These are phyloP conservation scores for Hirtodrosophila trivittata DNA, from an alignment of 2,888 invertebrate genomes.

Conservation along the genomic window DNA sequence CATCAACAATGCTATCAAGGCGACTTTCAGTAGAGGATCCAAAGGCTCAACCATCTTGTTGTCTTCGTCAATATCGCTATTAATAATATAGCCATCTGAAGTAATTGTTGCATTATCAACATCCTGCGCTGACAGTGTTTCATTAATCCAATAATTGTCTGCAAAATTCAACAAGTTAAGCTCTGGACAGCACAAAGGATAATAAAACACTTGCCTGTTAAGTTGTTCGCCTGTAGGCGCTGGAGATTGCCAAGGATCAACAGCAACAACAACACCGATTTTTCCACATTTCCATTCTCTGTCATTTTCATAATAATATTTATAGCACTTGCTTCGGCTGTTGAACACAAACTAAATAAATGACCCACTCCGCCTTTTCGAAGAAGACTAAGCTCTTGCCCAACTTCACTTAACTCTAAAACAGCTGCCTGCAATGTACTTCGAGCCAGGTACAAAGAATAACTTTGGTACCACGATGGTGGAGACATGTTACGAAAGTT, in stretches of 20 bases:
- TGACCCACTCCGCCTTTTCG: background rate
- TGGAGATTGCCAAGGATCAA: slow-evolving; percentile 5
- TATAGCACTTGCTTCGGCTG: slow-evolving; percentile 11
- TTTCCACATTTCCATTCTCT: slow-evolving; percentile 1
- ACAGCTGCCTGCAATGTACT: slow-evolving; percentile 39
- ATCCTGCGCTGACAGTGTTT: slow-evolving; percentile 40
- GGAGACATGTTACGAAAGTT: background rate
- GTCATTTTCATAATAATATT: slow-evolving; percentile 4
- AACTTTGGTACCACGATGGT: background rate
- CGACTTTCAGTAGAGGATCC: slow-evolving; percentile 26
- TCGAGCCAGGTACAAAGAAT: slow-evolving; percentile 15
- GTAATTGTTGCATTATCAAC: slow-evolving; percentile 19
- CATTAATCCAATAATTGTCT: slow-evolving; percentile 38
- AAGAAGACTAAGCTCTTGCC: slow-evolving; percentile 20
- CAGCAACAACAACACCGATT: slow-evolving; percentile 11
- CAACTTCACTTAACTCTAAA: slow-evolving; percentile 11
- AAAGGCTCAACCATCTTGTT: background rate
- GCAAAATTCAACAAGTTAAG: slow-evolving; percentile 2
- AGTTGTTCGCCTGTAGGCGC: slow-evolving; percentile 8
- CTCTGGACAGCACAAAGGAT: background rate
- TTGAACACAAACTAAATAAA: slow-evolving; percentile 21
- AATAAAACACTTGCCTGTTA: slow-evolving; percentile 27
- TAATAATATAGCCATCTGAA: slow-evolving; percentile 14
- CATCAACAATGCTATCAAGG: slow-evolving; percentile 43
- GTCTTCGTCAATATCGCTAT: slow-evolving; percentile 4